Evolutionary conservation across 64 coral and sea anemone species (phyloP).

Genomic region (Platygyra sinensis): DNA sequence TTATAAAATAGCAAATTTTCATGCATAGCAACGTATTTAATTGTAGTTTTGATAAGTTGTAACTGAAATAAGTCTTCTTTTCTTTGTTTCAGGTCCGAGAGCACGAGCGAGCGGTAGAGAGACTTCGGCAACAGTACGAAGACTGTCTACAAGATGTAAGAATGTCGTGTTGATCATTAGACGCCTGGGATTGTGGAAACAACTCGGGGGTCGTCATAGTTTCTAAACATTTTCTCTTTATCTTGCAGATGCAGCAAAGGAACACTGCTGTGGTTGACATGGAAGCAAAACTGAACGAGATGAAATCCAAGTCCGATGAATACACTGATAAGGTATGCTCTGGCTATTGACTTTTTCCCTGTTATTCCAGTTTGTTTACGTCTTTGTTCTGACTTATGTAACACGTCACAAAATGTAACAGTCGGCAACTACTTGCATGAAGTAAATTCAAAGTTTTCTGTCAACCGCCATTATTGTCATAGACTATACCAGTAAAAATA

Average conservation of each 20-base stretch:
- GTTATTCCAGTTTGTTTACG: neutral
- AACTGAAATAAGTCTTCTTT: too few species aligned
- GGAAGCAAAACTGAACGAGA: slow-evolving; percentile 78
- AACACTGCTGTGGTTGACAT: slow-evolving; percentile 81
- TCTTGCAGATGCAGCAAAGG: slow-evolving; percentile 74
- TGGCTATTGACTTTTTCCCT: neutral
- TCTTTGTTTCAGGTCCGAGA: slow-evolving; percentile 73
- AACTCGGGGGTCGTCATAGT: neutral
- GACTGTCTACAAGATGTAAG: slow-evolving; percentile 94
- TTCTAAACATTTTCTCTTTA: neutral
- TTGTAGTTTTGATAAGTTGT: too few species aligned
- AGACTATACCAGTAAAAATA: too few species aligned
- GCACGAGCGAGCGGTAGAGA: slow-evolving; percentile 78
- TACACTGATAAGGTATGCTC: slow-evolving; percentile 74
- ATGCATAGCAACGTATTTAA: too few species aligned
- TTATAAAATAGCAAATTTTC: too few species aligned
- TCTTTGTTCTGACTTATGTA: neutral
- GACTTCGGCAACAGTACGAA: slow-evolving; percentile 86
- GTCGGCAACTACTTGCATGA: too few species aligned
- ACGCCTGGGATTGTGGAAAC: neutral
- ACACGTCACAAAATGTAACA: too few species aligned
- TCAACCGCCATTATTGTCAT: too few species aligned
- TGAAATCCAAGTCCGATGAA: slow-evolving; percentile 93
- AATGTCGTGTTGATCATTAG: too few species aligned
- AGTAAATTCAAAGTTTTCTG: too few species aligned